These are phyloP conservation scores for Xylocampa areola DNA, from an alignment of 2,888 invertebrate species.

Conservation along the genomic window DNA sequence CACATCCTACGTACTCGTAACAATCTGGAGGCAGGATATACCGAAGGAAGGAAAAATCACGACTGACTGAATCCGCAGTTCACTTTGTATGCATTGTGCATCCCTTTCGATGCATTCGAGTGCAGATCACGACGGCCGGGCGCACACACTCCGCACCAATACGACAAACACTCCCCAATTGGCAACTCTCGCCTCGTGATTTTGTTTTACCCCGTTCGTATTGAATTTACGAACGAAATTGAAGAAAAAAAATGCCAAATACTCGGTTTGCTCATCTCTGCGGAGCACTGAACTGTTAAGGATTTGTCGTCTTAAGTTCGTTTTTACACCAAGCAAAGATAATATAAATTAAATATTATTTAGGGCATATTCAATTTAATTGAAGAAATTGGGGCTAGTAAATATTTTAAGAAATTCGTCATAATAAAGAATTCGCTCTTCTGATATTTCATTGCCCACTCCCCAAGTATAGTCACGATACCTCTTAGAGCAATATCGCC, in stretches of 20 bases:
- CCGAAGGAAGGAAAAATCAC: slow-evolving; percentile 77
- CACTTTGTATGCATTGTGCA: slow-evolving; percentile 84
- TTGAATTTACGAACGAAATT: slow-evolving; percentile 61
- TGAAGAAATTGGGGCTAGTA: too few species aligned
- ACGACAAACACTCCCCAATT: slow-evolving; percentile 83
- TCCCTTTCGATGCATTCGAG: slow-evolving; percentile 71
- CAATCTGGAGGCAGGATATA: slow-evolving; percentile 68
- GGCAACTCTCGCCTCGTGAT: slow-evolving; percentile 72
- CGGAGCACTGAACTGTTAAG: slow-evolving; percentile 46
- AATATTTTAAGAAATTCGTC: slow-evolving; percentile 8
- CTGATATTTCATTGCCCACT: slow-evolving; percentile 49
- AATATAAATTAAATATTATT: too few species aligned
- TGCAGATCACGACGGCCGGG: slow-evolving; percentile 74
- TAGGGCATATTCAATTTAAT: too few species aligned
- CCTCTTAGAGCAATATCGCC: slow-evolving; percentile 50
- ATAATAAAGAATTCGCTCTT: slow-evolving; percentile 20
- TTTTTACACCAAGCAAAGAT: too few species aligned
- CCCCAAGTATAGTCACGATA: slow-evolving; percentile 46
- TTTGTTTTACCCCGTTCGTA: slow-evolving; percentile 72
- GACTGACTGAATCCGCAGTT: slow-evolving; percentile 72
- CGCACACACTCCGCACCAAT: slow-evolving; percentile 70
- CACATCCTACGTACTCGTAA: slow-evolving; percentile 64
- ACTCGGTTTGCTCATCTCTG: slow-evolving; percentile 45
- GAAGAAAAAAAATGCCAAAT: slow-evolving; percentile 33
- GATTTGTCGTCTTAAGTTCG: slow-evolving; percentile 32